Evolutionary conservation across 2,888 invertebrate species (phyloP), one percentile per base, ranked within the genome.

Genomic region (Biston stratarius): DNA sequence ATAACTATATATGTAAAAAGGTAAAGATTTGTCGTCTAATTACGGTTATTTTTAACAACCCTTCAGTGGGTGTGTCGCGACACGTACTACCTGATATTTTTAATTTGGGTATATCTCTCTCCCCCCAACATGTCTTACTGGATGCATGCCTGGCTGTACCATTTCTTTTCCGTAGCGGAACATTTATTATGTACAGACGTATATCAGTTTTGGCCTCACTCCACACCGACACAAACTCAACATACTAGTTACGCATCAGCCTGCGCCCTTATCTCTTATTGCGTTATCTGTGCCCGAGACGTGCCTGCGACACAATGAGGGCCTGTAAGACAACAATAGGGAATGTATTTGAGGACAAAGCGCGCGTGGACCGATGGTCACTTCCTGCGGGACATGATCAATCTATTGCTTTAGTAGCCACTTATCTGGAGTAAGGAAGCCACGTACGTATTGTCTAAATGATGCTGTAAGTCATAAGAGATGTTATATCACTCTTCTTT

Each of bases 301-400:
- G 33, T 12, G 24, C 47, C 40, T 33, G 48, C 48, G 64, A 70
- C 67, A 70, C 66, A 71, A 73, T 67, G 67, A 64, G 48, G 42
- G 63, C 38, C 67, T 51, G 65, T 33, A 61, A 42, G 61, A 40
- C 61, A 70, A 73, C 73, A 73, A 73, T 70, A 63, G 61, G 64
- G 57, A 59, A 55, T 52, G 64, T 68, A 69, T 73, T 67, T 58
- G 69, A 61, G 65, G 57, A 71, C 65, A 73, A 73, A 66, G 67
- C 66, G 53, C 42, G 61, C 47, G 49, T 67, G 66, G 64, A 42
- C 67, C 73, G 88, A 88, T 88, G 76, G 78, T 67, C 78, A 77
- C 83, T 83, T 90, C 89, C 89, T 88, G 89, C 75, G 82, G 78
- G 78, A 75, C 68, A 64, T 55, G 70, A 42, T 36, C 62, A 67